These are phyloP conservation scores for Drosophila tani DNA, from an alignment of 1,140 invertebrate species.

Conservation along the genomic window DNA sequence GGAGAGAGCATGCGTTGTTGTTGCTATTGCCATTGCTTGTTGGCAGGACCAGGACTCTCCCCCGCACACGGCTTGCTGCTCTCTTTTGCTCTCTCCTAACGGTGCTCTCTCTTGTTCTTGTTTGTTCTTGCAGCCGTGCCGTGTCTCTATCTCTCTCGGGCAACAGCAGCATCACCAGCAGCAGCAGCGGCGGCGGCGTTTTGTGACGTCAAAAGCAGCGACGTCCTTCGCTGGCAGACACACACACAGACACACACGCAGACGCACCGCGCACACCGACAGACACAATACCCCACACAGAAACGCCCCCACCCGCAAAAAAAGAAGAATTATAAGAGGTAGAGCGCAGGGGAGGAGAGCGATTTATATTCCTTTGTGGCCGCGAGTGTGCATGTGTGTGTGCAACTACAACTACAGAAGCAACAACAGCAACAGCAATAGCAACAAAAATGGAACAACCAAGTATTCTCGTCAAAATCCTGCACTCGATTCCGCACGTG, in stretches of 20 bases:
- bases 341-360: conserved; percentile 19
- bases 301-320: conserved; percentile 45
- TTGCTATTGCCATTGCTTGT: conserved; percentile 26
- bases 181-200: conserved; percentile 38
- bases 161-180: conserved; percentile 16
- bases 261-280: conserved; percentile 39
- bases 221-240: conserved; percentile 48
- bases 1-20: conserved; percentile 47
- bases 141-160: conserved; percentile 31
- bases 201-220: conserved; percentile 71
- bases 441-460: conserved; percentile 82
- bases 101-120: conserved; percentile 25
- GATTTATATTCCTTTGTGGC: conserved; percentile 34
- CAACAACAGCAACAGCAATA: conserved; percentile 8
- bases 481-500: conserved; percentile 94
- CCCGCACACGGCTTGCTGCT: conserved; percentile 29
- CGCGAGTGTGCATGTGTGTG: conserved; percentile 49
- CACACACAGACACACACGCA: conserved; percentile 34
- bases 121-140: conserved; percentile 53
- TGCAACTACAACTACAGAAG: conserved; percentile 37
- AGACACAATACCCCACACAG: conserved; percentile 55
- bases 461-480: conserved; percentile 87
- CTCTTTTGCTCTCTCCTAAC: conserved; percentile 10
- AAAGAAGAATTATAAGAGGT: not conserved
- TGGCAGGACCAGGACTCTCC: conserved; percentile 57